phyloP scores from a whole-genome alignment of 1,140 invertebrate genomes.

The Homalodisca vitripennis region DNA sequence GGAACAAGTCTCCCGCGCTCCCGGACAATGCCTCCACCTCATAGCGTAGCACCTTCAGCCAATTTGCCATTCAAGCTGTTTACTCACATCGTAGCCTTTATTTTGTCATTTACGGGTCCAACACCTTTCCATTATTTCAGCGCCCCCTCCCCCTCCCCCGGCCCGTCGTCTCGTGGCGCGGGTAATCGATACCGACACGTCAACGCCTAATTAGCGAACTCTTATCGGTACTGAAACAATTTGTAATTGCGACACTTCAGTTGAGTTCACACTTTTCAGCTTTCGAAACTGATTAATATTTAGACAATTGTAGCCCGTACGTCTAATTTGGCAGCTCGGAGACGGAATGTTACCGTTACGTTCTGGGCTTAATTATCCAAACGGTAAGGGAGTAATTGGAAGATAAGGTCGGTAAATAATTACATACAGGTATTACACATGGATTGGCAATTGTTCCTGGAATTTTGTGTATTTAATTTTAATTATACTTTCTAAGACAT shows the following conservation, averaged over 20 bases:
- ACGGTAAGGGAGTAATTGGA: too few relatives aligned
- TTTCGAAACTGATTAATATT: constrained; percentile 9
- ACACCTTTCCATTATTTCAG: constrained; percentile 26
- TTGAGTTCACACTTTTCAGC: constrained; percentile 10
- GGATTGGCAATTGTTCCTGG: too few relatives aligned
- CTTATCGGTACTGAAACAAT: constrained; percentile 17
- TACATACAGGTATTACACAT: too few relatives aligned
- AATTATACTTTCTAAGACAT: too few relatives aligned
- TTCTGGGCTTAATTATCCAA: too few relatives aligned
- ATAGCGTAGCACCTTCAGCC: not conserved
- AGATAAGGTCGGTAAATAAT: too few relatives aligned
- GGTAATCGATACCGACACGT: constrained; percentile 14
- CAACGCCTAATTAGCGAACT: constrained; percentile 23
- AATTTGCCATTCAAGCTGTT: constrained; percentile 23
- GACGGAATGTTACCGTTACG: too few relatives aligned
- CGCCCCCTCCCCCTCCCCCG: not conserved
- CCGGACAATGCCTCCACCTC: not conserved
- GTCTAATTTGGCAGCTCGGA: constrained; percentile 6
- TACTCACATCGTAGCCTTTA: constrained; percentile 17
- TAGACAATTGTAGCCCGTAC: not conserved
- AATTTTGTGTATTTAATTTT: too few relatives aligned
- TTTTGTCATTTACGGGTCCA: constrained; percentile 22
- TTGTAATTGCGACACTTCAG: constrained; percentile 11
- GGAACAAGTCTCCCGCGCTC: not conserved
- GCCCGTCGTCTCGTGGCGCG: not conserved